Percentiles rank a stretch among this genome's conserved stretches.
phyloP scores from a whole-genome alignment of 2,797 vertebrate genomes.

The Manis crassicaudata region DNA sequence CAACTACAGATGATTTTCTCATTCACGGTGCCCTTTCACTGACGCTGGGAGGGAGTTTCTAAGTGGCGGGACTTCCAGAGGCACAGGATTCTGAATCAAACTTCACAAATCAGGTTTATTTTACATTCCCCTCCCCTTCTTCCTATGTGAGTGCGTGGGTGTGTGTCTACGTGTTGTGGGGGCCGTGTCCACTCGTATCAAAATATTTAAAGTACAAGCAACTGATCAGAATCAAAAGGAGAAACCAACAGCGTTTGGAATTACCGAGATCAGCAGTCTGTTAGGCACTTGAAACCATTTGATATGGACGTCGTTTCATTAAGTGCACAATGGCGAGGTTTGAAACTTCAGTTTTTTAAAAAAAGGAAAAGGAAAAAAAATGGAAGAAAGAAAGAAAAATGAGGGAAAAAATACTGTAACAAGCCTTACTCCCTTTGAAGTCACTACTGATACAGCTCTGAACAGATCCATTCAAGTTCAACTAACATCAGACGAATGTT shows the following conservation, averaged over 20 bases:
- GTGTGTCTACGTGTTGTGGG: accelerated
- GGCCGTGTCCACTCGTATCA: neutral
- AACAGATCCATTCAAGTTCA: slow-evolving; percentile 89
- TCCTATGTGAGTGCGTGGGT: neutral
- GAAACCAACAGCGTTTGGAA: slow-evolving; percentile 65
- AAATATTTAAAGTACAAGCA: slow-evolving; percentile 54
- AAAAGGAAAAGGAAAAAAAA: slow-evolving; percentile 59
- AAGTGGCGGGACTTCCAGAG: neutral
- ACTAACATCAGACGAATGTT: slow-evolving; percentile 91
- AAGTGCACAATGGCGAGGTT: slow-evolving; percentile 82
- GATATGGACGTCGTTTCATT: slow-evolving; percentile 84
- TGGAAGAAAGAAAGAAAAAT: slow-evolving; percentile 66
- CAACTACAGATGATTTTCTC: neutral
- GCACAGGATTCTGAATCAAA: slow-evolving; percentile 30
- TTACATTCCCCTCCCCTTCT: neutral
- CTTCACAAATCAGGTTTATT: slow-evolving; percentile 34
- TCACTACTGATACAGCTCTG: slow-evolving; percentile 87
- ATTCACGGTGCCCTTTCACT: neutral
- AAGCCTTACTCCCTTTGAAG: slow-evolving; percentile 88
- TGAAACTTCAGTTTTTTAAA: slow-evolving; percentile 85
- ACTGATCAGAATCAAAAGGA: slow-evolving; percentile 59
- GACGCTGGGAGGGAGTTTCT: neutral
- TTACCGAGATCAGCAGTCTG: slow-evolving; percentile 77
- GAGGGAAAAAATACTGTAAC: slow-evolving; percentile 75
- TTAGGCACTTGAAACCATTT: slow-evolving; percentile 77